phyloP scores from a whole-genome alignment of 1,140 invertebrate species.

The Calephelis nemesis region DNA sequence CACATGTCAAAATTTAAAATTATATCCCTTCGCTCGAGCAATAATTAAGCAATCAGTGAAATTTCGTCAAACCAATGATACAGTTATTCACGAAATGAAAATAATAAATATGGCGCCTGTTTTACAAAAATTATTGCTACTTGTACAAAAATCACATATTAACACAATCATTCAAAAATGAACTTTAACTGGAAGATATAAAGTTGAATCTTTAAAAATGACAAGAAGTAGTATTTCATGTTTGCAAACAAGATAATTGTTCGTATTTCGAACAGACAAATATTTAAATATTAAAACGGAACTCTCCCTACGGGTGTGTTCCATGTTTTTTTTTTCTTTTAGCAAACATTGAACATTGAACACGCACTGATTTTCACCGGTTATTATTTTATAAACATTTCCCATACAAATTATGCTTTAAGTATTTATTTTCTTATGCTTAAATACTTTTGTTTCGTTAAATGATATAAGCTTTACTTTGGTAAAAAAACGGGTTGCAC shows the following conservation, averaged over 20 bases:
- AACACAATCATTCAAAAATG: neutral
- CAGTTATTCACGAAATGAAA: constrained; percentile 58
- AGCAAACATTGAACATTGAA: constrained; percentile 41
- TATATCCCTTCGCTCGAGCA: constrained; percentile 45
- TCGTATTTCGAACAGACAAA: constrained; percentile 58
- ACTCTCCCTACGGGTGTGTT: constrained; percentile 47
- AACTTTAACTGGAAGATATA: neutral
- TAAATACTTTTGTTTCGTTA: too few relatives aligned
- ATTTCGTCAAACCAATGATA: constrained; percentile 66
- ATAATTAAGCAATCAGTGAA: constrained; percentile 63
- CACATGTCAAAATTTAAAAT: constrained; percentile 33
- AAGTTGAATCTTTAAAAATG: neutral
- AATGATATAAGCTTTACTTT: too few relatives aligned
- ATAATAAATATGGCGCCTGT: constrained; percentile 44
- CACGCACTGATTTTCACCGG: constrained; percentile 10
- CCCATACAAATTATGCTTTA: neutral
- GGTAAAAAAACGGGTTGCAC: too few relatives aligned
- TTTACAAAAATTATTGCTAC: constrained; percentile 31
- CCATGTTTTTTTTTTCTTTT: constrained; percentile 36
- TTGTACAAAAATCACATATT: constrained; percentile 29
- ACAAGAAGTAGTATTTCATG: constrained; percentile 20
- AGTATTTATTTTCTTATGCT: too few relatives aligned
- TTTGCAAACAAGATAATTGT: constrained; percentile 54
- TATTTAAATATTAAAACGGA: constrained; percentile 55
- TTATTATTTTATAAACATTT: constrained; percentile 10